Evolutionary conservation across 1,140 invertebrate species (phyloP), one percentile per base, ranked within the genome.

Genomic region (Eupristina koningsbergeri): DNA sequence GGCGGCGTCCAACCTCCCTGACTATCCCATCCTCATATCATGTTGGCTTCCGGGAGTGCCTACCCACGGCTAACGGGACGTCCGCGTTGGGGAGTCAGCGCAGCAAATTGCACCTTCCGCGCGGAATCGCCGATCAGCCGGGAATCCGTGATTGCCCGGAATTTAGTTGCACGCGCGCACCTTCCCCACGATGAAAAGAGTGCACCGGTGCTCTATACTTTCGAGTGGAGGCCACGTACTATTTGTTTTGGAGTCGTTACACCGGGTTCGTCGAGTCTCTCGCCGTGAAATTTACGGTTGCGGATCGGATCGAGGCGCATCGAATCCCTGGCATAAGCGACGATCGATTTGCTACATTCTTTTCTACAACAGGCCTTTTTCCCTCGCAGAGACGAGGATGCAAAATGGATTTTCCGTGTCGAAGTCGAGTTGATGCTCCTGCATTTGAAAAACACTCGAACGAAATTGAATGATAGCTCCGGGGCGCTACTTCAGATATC

Each of bases 1-100:
- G n/a, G n/a, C n/a, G n/a, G 41, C 41, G 6, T 45, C 41, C 41
- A n/a, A n/a, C n/a, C n/a, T n/a, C 11, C 41, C 6, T 45, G 64
- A 8, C 64, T 36, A 19, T n/a, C 64, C 15, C 7, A 19, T 29
- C 67, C n/a, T 63, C 58, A 50, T 74, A 75, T 80, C 64, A 64
- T 84, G 53, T n/a, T n/a, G 79, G 63, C 80, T 84, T 84, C 83
- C 83, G 58, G 78, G 82, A 80, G 83, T 29, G 64, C 82, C 11
- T 53, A 53, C 19, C 47, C 50, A 0, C 29, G 61, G 3, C 11
- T 84, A 84, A 84, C 82, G 82, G 82, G n/a, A 83, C 69, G 41
- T 45, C 26, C 64, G 64, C 41, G 19, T 5, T 64, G 34, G 19
- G 1, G 1, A 26, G 1, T 6, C 7, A n/a, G n/a, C 31, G n/a